Percentiles rank a stretch among this genome's conserved stretches.
Evolutionary conservation across 64 coral and sea anemone species (phyloP).

Genomic region (Astreopora myriophthalma): DNA sequence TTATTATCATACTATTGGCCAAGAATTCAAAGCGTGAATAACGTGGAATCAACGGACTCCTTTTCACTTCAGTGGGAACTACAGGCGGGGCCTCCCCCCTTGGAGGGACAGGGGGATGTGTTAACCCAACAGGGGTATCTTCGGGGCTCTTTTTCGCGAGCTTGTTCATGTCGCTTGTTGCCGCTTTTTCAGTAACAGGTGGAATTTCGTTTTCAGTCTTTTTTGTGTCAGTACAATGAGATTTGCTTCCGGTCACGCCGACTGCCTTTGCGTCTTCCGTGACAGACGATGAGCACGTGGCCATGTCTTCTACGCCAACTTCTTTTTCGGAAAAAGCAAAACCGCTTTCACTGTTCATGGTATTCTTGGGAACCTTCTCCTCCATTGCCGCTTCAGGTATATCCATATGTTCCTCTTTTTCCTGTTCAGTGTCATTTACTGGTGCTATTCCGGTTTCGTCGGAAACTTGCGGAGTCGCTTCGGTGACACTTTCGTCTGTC

Average conservation of each 20-base stretch:
- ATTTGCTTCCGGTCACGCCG: background rate
- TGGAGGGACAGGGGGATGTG: background rate
- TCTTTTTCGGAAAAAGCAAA: background rate
- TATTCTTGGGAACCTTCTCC: background rate
- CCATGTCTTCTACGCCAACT: background rate
- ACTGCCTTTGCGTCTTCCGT: background rate
- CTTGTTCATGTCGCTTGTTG: background rate
- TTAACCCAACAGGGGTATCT: background rate
- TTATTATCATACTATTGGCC: slow-evolving; percentile 96
- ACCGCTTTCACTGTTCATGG: background rate
- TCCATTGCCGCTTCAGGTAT: background rate
- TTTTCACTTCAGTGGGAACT: slow-evolving; percentile 38
- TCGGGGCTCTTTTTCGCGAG: background rate
- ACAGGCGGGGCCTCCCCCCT: background rate
- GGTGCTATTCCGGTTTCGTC: background rate
- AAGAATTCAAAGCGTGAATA: slow-evolving; percentile 92
- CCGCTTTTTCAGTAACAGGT: background rate
- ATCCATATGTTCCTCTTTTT: background rate
- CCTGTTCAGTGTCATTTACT: background rate
- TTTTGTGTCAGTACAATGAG: background rate
- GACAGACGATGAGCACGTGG: background rate
- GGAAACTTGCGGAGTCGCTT: background rate
- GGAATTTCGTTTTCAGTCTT: background rate
- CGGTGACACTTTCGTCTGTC: background rate
- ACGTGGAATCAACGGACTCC: slow-evolving; percentile 50